These are phyloP conservation scores for Ectropis grisescens DNA, from an alignment of 1,140 invertebrate species.

Conservation along the genomic window DNA sequence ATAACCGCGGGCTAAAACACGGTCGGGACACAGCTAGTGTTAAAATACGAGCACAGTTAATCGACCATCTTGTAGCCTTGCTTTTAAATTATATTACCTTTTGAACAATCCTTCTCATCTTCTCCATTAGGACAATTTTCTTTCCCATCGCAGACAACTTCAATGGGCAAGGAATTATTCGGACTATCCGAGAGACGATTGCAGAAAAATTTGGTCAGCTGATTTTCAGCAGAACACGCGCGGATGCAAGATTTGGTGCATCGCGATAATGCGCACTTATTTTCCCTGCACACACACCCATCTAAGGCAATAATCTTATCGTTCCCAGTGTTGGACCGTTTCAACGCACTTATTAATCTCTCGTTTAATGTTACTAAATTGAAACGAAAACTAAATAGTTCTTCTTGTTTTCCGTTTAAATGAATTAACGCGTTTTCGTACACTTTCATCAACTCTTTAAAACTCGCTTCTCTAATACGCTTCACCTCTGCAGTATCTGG, in stretches of 20 bases:
- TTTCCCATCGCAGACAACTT: conserved; percentile 34
- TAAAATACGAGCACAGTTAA: neutral
- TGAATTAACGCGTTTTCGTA: conserved; percentile 10
- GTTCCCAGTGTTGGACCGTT: conserved; percentile 35
- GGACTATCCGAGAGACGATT: neutral
- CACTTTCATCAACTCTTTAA: neutral
- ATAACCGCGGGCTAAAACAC: no score
- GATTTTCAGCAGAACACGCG: conserved; percentile 28
- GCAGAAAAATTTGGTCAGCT: conserved; percentile 32
- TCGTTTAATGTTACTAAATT: conserved; percentile 30
- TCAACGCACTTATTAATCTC: conserved; percentile 30
- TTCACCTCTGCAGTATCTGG: conserved; percentile 3
- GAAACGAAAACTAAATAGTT: conserved; percentile 7
- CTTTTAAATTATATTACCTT: conserved; percentile 16
- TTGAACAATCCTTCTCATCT: conserved; percentile 35
- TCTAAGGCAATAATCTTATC: conserved; percentile 19
- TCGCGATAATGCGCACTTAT: conserved; percentile 18
- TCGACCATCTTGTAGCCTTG: neutral
- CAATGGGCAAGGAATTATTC: conserved; percentile 19
- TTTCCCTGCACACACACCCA: conserved; percentile 32
- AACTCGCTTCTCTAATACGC: neutral
- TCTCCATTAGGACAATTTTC: conserved; percentile 30
- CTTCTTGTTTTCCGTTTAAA: conserved; percentile 21
- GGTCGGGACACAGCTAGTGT: no score
- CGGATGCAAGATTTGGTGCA: conserved; percentile 31